phyloP scores from a whole-genome alignment of 2,113 vertebrate species.

The Alligator sinensis region DNA sequence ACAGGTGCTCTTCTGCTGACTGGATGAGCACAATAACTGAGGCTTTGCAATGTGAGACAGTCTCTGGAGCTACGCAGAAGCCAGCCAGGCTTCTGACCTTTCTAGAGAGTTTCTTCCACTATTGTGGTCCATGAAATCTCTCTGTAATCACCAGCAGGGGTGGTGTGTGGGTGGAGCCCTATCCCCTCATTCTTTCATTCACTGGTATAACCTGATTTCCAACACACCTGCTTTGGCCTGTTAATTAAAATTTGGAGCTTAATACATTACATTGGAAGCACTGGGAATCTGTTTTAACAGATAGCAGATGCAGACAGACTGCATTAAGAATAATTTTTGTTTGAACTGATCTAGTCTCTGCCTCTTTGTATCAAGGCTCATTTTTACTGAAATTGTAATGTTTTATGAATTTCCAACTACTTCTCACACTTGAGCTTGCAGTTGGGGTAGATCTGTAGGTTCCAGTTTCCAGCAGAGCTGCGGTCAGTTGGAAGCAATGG shows the following conservation, averaged over 20 bases:
- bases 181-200: neutral
- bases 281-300: too few species aligned
- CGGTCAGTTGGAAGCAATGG: neutral
- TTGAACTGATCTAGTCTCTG: neutral
- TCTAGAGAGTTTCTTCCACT: neutral
- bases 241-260: too few species aligned
- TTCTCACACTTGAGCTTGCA: neutral
- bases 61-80: too few species aligned
- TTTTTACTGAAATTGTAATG: neutral
- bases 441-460: neutral
- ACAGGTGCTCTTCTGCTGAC: neutral
- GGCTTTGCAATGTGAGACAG: neutral
- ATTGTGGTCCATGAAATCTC: neutral
- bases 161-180: neutral
- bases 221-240: neutral
- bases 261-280: too few species aligned
- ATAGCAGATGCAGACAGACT: too few species aligned
- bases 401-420: neutral
- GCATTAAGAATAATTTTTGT: neutral
- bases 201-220: neutral
- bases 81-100: neutral
- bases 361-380: neutral
- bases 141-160: neutral
- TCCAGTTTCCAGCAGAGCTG: too few species aligned
- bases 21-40: neutral